Evolutionary conservation across 2,113 vertebrate genomes (phyloP), one percentile per base, ranked within the genome.

Genomic region (Myrmophylax atrothorax): DNA sequence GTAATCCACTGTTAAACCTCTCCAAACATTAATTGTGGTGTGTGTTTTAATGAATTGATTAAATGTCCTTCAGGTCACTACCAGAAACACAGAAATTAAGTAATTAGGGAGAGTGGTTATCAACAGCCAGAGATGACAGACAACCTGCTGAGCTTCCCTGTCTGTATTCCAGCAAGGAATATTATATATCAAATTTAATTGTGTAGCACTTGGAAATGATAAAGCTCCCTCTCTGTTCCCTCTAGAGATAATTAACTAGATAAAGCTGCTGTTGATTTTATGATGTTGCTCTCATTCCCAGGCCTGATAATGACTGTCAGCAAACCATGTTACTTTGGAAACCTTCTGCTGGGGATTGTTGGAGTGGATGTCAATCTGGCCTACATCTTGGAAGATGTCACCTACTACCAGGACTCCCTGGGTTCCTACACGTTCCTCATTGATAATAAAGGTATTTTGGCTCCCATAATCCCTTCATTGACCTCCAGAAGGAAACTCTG

Each of bases 261-360:
- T 18, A 12, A 25, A 81, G 16, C 52, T 49, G 75, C 53, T 76
- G 53, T 66, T 73, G 42, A 26, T 11, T 89, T 89, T 50, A 1
- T 85, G 38, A 49, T 69, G 47, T 72, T 67, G 67, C 42, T 82
- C 86, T 80, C 94, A 14, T 91, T 96, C 60, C 10, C 94, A 99
- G 99, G 99, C 44, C 98, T 99, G 79, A 99, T 99, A 44, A 99
- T 99, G 99, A 99, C 99, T 6, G 99, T 99, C 87, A 99, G 99
- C 79, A 99, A 99, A 59, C 99, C 99, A 0, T 99, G 99, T 96
- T 99, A 99, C 96, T 99, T 99, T 38, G 99, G 99, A 58, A 99
- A 99, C 97, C 97, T 99, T 50, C 98, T 99, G 84, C 98, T 99
- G n/a, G 99, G 99, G 19, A 99, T 99, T 74, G 99, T 99, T 49